Evolutionary conservation across 2,797 vertebrate species (phyloP).

Genomic region (Enteromius thamalakanensis): DNA sequence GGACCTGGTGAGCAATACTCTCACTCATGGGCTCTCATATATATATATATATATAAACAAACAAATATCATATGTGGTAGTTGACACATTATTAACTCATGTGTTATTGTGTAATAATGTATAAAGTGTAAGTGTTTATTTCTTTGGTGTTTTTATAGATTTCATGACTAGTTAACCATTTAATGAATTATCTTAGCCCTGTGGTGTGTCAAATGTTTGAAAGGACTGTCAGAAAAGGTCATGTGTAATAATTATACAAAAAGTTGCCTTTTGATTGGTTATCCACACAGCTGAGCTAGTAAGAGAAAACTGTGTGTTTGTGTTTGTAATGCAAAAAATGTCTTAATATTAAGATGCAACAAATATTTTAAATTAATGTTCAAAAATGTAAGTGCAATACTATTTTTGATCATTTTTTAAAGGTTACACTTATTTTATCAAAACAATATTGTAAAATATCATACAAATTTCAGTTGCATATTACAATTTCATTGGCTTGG

Average conservation of each 20-base stretch:
- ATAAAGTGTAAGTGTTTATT: too few species aligned
- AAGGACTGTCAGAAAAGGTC: not conserved
- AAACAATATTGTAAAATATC: not conserved
- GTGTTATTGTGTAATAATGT: too few species aligned
- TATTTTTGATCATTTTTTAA: not conserved
- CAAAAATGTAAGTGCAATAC: not conserved
- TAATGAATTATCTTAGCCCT: not conserved
- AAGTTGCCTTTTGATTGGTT: not conserved
- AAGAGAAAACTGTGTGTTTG: too few species aligned
- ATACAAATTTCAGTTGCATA: not conserved
- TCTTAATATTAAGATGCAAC: not conserved
- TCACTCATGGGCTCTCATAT: not conserved
- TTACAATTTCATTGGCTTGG: not conserved
- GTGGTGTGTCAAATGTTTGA: not conserved
- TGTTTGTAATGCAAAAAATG: not conserved
- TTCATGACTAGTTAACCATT: not conserved
- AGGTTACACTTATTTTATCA: not conserved
- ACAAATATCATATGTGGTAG: not conserved
- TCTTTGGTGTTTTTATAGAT: not conserved
- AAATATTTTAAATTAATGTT: not conserved
- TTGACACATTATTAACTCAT: not conserved
- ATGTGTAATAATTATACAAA: not conserved
- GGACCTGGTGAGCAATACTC: conserved; percentile 32
- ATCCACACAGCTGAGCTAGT: not conserved
- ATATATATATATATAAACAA: not conserved